Conservation (phyloP, 2,888 invertebrate genomes). For the Agrypnus murinus region DNA sequence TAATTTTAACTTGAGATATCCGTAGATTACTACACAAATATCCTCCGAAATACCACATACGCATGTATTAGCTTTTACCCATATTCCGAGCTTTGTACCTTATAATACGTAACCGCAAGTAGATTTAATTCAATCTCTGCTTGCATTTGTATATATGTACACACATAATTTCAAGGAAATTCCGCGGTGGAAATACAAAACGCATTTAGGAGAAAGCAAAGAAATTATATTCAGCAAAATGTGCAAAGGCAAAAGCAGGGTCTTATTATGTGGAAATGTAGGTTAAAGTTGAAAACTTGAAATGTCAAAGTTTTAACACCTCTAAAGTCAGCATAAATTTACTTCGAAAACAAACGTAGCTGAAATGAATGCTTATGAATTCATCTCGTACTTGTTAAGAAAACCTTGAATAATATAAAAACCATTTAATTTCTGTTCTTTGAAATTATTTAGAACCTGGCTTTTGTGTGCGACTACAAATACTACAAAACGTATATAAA, state of each 20-base stretch:
- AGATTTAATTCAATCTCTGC: constrained; percentile 17
- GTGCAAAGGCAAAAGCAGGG: neutral
- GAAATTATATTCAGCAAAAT: neutral
- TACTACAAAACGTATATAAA: too few species aligned
- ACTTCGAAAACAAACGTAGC: too few species aligned
- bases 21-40: neutral
- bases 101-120: constrained; percentile 1
- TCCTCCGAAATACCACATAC: constrained; percentile 17
- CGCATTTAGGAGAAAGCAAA: neutral
- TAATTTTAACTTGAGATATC: constrained; percentile 19
- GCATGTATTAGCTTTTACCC: constrained; percentile 21
- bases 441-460: too few species aligned
- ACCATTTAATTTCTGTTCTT: too few species aligned
- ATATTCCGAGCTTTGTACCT: neutral
- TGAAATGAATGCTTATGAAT: too few species aligned
- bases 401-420: too few species aligned
- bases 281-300: constrained; percentile 10
- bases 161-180: constrained; percentile 8
- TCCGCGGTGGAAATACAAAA: neutral
- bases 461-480: too few species aligned
- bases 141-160: neutral
- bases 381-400: too few species aligned
- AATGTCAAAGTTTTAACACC: constrained; percentile 13
- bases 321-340: neutral
- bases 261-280: constrained; percentile 1